Evolutionary conservation across 2,797 vertebrate species (phyloP).

Genomic region (Scolopax rusticola): DNA sequence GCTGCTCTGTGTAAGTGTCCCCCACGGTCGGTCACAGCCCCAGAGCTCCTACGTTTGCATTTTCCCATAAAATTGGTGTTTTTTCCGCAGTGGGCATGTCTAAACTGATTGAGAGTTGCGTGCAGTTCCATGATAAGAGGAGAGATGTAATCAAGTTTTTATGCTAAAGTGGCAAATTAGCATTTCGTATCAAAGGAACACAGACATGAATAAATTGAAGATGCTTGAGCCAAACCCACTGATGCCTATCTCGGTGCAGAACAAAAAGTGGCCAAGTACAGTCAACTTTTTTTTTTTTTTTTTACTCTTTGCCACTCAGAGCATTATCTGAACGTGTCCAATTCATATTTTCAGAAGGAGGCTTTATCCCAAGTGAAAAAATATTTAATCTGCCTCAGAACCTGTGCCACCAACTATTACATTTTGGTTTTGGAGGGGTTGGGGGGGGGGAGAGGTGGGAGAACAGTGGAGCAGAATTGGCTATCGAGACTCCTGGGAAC

Average conservation of each 20-base stretch:
- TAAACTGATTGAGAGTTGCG: background rate
- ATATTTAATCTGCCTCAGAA: background rate
- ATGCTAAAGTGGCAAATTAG: constrained; percentile 67
- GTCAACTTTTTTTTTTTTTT: background rate
- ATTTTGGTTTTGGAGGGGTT: background rate
- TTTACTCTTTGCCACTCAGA: constrained; percentile 2
- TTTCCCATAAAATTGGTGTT: constrained; percentile 15
- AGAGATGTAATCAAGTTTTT: constrained; percentile 66
- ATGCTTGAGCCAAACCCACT: constrained; percentile 50
- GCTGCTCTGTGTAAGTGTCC: background rate
- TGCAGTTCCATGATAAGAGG: constrained; percentile 43
- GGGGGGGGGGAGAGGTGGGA: background rate
- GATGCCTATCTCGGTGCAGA: constrained; percentile 53
- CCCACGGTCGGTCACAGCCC: background rate
- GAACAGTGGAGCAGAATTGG: background rate
- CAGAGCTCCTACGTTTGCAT: background rate
- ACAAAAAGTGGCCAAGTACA: constrained; percentile 22
- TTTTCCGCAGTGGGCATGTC: constrained; percentile 17
- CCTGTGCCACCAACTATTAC: background rate
- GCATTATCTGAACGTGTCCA: background rate
- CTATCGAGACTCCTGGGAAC: background rate
- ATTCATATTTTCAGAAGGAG: background rate
- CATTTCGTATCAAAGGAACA: constrained; percentile 70
- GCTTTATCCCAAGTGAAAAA: background rate
- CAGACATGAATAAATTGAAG: constrained; percentile 41